Base-by-base conservation (phyloP, 2,888 invertebrate species). In the Selenia dentaria region DNA sequence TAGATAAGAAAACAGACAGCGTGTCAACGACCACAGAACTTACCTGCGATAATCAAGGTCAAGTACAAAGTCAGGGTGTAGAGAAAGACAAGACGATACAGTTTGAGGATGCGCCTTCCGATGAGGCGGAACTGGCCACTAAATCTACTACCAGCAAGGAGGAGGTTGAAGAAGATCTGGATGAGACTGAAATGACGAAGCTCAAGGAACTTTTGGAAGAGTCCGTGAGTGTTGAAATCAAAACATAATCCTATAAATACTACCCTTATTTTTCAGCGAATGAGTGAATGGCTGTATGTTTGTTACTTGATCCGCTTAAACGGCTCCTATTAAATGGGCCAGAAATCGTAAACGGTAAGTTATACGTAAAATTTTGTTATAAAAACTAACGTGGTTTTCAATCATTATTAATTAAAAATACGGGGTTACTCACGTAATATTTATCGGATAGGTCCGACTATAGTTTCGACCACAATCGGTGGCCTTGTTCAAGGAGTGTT, bases 201-300 rank as follows among this genome's bases (percentile, higher is more conserved):
- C 79, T 89, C 29, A 89, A 86, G 54, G 89, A 89, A 54, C 75
- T 87, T 37, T 57, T 90, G 35, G 89, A 89, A 40, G 88, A 89
- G 49, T 74, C 88, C 41, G 89, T 88, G 51, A 77, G 79, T 16
- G 16, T 2, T 16, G n/a, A n/a, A n/a, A n/a, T n/a, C n/a, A n/a
- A n/a, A n/a, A n/a, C n/a, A n/a, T n/a, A n/a, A n/a, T n/a, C n/a
- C n/a, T n/a, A n/a, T n/a, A n/a, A n/a, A n/a, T n/a, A n/a, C n/a
- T n/a, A n/a, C 8, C 4, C 6, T 5, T 8, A 12, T 8, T 34
- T 25, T 13, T 12, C 12, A n/a, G n/a, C n/a, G n/a, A n/a, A n/a
- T n/a, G n/a, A n/a, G n/a, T n/a, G n/a, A n/a, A n/a, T n/a, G n/a
- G n/a, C n/a, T n/a, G n/a, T n/a, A n/a, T n/a, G n/a, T n/a, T n/a